These are phyloP conservation scores for Chionomys nivalis DNA, from an alignment of 2,113 vertebrate species.

Conservation along the genomic window DNA sequence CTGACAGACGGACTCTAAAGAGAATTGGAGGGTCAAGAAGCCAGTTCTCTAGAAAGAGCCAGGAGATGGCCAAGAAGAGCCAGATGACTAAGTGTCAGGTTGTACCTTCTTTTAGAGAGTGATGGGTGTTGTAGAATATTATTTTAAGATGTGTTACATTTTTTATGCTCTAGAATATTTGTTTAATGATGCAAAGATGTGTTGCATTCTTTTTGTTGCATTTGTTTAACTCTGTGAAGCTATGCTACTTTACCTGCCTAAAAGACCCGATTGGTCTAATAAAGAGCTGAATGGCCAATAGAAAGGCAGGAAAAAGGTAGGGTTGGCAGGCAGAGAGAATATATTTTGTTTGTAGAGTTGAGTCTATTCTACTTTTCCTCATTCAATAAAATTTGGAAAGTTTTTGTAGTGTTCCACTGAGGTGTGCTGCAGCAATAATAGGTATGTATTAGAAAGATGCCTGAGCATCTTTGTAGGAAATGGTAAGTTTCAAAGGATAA, in stretches of 20 bases:
- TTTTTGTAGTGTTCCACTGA: neutral
- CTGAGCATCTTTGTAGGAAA: neutral
- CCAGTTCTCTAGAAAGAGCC: neutral
- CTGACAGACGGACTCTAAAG: neutral
- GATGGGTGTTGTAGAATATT: too few relatives aligned
- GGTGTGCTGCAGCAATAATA: neutral
- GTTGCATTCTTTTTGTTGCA: too few relatives aligned
- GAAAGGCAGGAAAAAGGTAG: too few relatives aligned
- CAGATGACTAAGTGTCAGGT: neutral
- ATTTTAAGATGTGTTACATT: too few relatives aligned
- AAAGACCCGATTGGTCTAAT: too few relatives aligned
- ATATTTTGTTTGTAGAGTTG: neutral
- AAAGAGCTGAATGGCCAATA: too few relatives aligned
- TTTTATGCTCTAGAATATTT: too few relatives aligned
- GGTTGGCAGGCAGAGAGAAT: too few relatives aligned
- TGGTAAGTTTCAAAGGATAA: slow-evolving; percentile 41
- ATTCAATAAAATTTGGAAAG: neutral
- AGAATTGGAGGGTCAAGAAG: neutral
- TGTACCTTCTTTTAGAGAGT: neutral
- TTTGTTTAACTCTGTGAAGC: too few relatives aligned
- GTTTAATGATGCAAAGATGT: too few relatives aligned
- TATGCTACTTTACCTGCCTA: too few relatives aligned
- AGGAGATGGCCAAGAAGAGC: neutral
- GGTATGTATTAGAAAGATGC: too few relatives aligned
- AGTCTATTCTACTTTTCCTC: neutral